Evolutionary conservation across 2,888 invertebrate genomes (phyloP), one percentile per base, ranked within the genome.

Genomic region (Apotomis betuletana): DNA sequence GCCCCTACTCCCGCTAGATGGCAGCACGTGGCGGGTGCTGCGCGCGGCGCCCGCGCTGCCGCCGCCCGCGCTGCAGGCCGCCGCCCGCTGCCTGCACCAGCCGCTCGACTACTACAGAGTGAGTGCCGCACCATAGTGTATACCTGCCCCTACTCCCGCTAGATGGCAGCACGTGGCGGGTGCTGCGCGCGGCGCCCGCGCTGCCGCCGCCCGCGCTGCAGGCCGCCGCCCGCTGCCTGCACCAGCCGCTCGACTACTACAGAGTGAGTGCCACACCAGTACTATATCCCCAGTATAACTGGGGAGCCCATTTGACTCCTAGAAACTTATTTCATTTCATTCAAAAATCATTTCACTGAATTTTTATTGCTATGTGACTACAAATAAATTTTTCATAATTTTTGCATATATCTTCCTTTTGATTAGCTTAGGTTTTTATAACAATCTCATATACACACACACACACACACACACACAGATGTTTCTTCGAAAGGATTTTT

Each of bases 71-170:
- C 88, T 97, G 60, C 94, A 94, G 0, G 95, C 96, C 0, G 96
- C 97, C 0, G 96, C 97, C 0, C 94, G 95, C 44, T 97, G 97
- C 83, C 94, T 97, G 79, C 95, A 96, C 69, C 95, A 96, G 15
- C 95, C 96, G 1, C 95, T 95, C 76, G 97, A 97, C 86, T 96
- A 96, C 77, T 95, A 95, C 77, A 95, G 96, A 94, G 96, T 96
- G 81, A 79, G 81, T 75, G 8, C 5, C 36, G 41, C 5, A 6
- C 27, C 27, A 27, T 27, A 27, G 27, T 27, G 27, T 27, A 27
- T 27, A 27, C 27, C 27, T 27, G 27, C 44, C 44, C 3, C 13
- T 13, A 10, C 13, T 12, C 52, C 0, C 44, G 55, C 15, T 70
- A 96, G 96, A 84, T 96, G 97, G 90, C 94, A 90, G 97, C 49